A percentile compares a stretch with the other conserved stretches of the same genome.
phyloP scores from a whole-genome alignment of 2,888 invertebrate species.

The Teleiodes luculella region DNA sequence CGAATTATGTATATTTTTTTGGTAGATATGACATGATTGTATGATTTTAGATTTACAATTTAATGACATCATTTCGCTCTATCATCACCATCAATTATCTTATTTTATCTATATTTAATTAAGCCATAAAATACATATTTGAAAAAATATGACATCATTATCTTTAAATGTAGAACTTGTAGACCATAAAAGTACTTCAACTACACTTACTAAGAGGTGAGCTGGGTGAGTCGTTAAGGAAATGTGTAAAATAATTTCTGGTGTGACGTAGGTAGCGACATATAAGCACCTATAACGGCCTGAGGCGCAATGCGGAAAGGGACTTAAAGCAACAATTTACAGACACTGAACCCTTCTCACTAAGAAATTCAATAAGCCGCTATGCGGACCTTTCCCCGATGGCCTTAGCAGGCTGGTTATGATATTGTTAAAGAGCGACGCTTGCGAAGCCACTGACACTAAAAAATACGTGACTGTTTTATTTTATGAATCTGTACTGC shows the following conservation, averaged over 20 bases:
- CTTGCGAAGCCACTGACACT: slow-evolving; percentile 51
- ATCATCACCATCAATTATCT: no score
- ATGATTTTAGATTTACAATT: no score
- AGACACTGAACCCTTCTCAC: slow-evolving; percentile 41
- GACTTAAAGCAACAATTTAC: slow-evolving; percentile 40
- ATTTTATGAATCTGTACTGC: slow-evolving; percentile 41
- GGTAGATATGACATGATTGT: no score
- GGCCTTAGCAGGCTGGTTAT: slow-evolving; percentile 39
- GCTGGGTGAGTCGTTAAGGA: no score
- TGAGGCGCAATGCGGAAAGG: slow-evolving; percentile 28
- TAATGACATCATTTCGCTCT: no score
- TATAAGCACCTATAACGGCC: neutral
- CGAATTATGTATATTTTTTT: neutral
- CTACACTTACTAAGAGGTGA: neutral
- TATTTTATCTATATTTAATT: no score
- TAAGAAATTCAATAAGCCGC: slow-evolving; percentile 13
- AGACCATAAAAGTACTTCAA: no score
- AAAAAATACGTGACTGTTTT: slow-evolving; percentile 64
- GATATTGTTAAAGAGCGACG: slow-evolving; percentile 53
- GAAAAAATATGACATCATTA: no score
- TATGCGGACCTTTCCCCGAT: slow-evolving; percentile 10
- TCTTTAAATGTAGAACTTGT: no score
- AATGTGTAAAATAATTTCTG: neutral
- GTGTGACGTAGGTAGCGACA: neutral
- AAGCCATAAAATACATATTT: no score